Conservation (phyloP, 2,113 vertebrate species). For the Lathamus discolor region DNA sequence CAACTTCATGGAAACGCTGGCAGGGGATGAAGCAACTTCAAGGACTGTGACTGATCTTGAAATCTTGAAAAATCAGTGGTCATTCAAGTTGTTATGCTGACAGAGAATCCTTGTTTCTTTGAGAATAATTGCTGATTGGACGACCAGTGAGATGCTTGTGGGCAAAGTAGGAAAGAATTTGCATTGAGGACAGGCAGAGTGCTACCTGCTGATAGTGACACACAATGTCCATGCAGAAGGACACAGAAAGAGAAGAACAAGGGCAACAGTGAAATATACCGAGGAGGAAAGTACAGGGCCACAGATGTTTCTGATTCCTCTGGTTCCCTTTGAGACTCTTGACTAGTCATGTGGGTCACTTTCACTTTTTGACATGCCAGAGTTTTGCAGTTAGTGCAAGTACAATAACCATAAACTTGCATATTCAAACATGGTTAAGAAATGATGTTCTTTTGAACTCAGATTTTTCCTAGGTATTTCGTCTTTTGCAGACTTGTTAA, state of each 20-base stretch:
- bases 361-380: background rate
- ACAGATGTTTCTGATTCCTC: background rate
- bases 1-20: accelerated
- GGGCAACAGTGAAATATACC: accelerated
- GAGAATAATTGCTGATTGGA: background rate
- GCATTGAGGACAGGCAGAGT: accelerated
- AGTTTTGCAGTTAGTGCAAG: background rate
- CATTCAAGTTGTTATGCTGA: background rate
- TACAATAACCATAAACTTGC: accelerated
- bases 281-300: accelerated
- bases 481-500: background rate
- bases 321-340: background rate
- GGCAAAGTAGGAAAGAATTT: background rate
- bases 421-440: accelerated
- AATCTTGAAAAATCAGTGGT: background rate
- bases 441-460: background rate
- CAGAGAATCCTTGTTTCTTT: background rate
- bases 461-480: background rate
- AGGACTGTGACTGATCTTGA: accelerated
- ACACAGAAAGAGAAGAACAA: accelerated
- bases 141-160: background rate
- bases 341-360: background rate
- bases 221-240: accelerated
- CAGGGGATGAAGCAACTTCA: background rate
- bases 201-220: accelerated